Percentiles rank a stretch among this genome's conserved stretches.
These are phyloP conservation scores for Desmodus rotundus DNA, from an alignment of 2,113 vertebrate species.

Conservation along the genomic window DNA sequence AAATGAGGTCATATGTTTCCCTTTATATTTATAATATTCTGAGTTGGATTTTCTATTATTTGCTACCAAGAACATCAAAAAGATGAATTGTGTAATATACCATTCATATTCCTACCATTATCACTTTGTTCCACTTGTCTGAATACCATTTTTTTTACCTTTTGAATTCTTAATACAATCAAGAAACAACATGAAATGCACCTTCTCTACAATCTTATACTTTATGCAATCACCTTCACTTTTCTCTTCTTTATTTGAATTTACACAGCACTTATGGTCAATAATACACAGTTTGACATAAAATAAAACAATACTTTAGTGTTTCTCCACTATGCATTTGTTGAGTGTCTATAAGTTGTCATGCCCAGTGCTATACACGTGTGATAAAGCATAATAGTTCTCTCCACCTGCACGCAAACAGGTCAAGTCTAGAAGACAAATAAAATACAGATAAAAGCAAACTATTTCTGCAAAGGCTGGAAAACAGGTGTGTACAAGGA, in stretches of 20 bases:
- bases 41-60: not conserved
- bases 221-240: not conserved
- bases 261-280: not conserved
- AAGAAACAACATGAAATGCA: not conserved
- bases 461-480: not conserved
- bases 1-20: not conserved
- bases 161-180: not conserved
- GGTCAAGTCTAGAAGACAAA: not conserved
- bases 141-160: not conserved
- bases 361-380: not conserved
- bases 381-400: not conserved
- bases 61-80: not conserved
- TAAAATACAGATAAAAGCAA: not conserved
- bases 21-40: not conserved
- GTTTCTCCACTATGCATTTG: not conserved
- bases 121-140: not conserved
- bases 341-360: not conserved
- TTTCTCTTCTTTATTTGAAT: conserved; percentile 5
- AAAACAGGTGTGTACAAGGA: not conserved
- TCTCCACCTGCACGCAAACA: not conserved
- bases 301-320: not conserved
- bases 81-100: not conserved
- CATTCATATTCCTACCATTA: not conserved
- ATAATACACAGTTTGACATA: not conserved
- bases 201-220: not conserved